phyloP scores from a whole-genome alignment of 2,797 vertebrate species.

The Poecilia velifera region DNA sequence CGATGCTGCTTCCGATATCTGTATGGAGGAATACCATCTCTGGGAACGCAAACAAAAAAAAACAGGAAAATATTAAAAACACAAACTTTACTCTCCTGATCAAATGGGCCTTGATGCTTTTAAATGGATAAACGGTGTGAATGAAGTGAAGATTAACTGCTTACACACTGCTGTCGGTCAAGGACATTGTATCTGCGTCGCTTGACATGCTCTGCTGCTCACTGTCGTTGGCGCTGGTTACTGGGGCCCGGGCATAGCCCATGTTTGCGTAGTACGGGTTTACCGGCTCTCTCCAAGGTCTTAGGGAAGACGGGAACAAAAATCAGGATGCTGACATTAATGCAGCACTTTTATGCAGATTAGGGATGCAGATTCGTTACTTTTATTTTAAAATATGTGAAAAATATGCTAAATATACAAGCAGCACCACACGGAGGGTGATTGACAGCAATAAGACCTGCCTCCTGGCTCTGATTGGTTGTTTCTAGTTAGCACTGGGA shows the following conservation, averaged over 20 bases:
- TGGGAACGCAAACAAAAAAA: slow-evolving; percentile 48
- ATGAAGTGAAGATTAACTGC: slow-evolving; percentile 42
- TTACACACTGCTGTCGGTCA: slow-evolving; percentile 97
- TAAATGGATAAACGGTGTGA: background rate
- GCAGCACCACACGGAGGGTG: no score
- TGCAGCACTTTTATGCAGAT: background rate
- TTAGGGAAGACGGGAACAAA: slow-evolving; percentile 36
- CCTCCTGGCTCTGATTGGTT: no score
- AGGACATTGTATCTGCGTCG: slow-evolving; percentile 92
- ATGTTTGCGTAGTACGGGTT: slow-evolving; percentile 95
- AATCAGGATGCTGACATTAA: background rate
- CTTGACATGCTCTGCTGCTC: slow-evolving; percentile 99
- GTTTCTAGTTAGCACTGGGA: no score
- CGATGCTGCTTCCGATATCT: slow-evolving; percentile 93
- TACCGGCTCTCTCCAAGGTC: slow-evolving; percentile 88
- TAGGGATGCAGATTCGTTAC: background rate
- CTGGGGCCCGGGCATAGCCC: slow-evolving; percentile 91
- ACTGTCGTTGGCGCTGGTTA: slow-evolving; percentile 94
- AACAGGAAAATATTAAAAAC: slow-evolving; percentile 8
- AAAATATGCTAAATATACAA: no score
- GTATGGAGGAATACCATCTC: slow-evolving; percentile 94
- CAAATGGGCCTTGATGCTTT: background rate
- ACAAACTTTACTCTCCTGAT: no score
- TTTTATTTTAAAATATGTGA: background rate
- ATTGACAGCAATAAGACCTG: no score